A percentile compares a stretch with the other conserved stretches of the same genome.
These are phyloP conservation scores for Belgica antarctica DNA, from an alignment of 2,888 invertebrate genomes.

Conservation along the genomic window DNA sequence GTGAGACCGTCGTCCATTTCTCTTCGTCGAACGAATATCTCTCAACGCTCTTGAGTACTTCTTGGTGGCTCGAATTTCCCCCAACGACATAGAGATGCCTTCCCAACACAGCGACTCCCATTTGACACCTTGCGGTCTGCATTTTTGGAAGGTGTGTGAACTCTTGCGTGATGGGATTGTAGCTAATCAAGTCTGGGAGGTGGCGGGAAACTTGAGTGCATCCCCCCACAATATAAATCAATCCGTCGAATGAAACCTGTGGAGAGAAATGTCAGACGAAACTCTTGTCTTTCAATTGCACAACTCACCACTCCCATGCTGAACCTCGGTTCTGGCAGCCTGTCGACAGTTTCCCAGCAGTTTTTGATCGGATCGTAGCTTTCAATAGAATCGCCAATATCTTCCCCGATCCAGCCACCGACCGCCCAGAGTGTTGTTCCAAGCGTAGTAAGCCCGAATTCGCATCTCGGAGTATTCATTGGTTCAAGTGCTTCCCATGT, in stretches of 20 bases:
- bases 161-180: slow-evolving; percentile 75
- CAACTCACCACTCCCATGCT: slow-evolving; percentile 84
- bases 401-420: slow-evolving; percentile 91
- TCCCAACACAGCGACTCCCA: slow-evolving; percentile 81
- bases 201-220: slow-evolving; percentile 78
- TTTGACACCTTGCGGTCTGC: slow-evolving; percentile 79
- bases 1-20: slow-evolving; percentile 74
- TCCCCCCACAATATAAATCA: slow-evolving; percentile 89
- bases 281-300: slow-evolving; percentile 14
- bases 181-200: slow-evolving; percentile 75
- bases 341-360: slow-evolving; percentile 73
- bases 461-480: slow-evolving; percentile 83
- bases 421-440: slow-evolving; percentile 81
- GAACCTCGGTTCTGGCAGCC: slow-evolving; percentile 80
- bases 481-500: slow-evolving; percentile 64
- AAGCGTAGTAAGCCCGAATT: slow-evolving; percentile 82
- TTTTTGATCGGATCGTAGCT: slow-evolving; percentile 77
- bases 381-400: slow-evolving; percentile 85
- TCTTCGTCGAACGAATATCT: slow-evolving; percentile 60
- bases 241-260: slow-evolving; percentile 50
- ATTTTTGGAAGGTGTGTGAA: slow-evolving; percentile 76
- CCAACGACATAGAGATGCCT: slow-evolving; percentile 80
- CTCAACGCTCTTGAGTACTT: slow-evolving; percentile 77
- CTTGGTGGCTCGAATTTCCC: slow-evolving; percentile 77
- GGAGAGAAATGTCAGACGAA: slow-evolving; percentile 25